A percentile compares a stretch with the other conserved stretches of the same genome.
Conservation (phyloP, 2,797 vertebrate genomes). For the Lagothrix lagotricha region DNA sequence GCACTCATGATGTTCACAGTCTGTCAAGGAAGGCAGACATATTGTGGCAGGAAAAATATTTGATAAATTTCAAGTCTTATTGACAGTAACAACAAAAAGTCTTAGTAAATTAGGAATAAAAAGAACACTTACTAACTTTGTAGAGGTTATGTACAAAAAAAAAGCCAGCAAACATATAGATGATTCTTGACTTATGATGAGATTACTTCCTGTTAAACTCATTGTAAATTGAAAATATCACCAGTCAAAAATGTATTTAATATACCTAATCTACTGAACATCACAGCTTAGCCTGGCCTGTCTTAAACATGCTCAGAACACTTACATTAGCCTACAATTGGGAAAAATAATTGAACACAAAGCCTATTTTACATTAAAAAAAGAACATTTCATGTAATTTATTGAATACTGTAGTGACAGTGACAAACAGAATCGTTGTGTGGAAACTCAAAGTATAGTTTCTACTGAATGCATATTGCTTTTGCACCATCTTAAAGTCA, state of each 20-base stretch:
- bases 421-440: background rate
- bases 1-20: background rate
- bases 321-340: background rate
- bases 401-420: background rate
- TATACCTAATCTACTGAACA: background rate
- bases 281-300: background rate
- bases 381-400: background rate
- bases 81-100: background rate
- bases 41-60: background rate
- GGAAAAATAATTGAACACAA: background rate
- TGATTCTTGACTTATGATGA: background rate
- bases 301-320: background rate
- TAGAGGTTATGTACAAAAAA: background rate
- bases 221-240: background rate
- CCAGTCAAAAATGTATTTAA: background rate
- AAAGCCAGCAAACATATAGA: background rate
- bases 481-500: background rate
- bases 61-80: background rate
- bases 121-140: background rate
- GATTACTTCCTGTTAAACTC: background rate
- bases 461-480: background rate
- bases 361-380: background rate
- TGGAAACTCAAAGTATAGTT: background rate
- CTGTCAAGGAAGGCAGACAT: background rate
- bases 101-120: background rate